Conservation (phyloP, 2,113 vertebrate species). For the Otus sunia region DNA sequence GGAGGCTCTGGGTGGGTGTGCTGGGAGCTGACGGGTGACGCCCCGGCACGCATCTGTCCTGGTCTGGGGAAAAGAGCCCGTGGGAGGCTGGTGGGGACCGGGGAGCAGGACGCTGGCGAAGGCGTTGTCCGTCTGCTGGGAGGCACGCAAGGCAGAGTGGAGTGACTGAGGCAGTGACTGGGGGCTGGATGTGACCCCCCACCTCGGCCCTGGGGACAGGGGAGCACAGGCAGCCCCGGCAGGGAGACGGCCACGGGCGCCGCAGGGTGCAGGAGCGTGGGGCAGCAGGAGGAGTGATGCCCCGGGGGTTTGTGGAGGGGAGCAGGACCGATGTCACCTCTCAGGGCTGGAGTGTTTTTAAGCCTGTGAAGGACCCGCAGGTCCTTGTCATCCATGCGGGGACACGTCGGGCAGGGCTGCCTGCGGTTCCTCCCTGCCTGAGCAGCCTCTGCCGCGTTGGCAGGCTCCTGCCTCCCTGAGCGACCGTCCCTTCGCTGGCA, state of each 20-base stretch:
- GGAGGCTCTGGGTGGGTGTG: not conserved
- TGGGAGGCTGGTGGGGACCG: not conserved
- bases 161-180: fast-evolving
- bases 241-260: fast-evolving
- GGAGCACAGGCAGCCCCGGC: fast-evolving
- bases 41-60: fast-evolving
- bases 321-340: fast-evolving
- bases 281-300: not conserved
- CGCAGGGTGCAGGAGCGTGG: fast-evolving
- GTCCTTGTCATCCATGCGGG: not conserved
- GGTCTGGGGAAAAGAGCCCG: not conserved
- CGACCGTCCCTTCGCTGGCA: not conserved
- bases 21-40: not conserved
- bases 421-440: not conserved
- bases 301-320: not conserved
- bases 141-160: not conserved
- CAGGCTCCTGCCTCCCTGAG: not conserved
- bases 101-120: not conserved
- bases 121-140: not conserved
- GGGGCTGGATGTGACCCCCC: not conserved
- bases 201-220: fast-evolving
- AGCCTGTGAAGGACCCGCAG: not conserved
- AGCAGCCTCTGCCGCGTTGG: not conserved
- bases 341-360: not conserved
- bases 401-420: not conserved